Base-by-base conservation (phyloP, 2,888 invertebrate genomes). In the Siphonodentalium dalli region DNA sequence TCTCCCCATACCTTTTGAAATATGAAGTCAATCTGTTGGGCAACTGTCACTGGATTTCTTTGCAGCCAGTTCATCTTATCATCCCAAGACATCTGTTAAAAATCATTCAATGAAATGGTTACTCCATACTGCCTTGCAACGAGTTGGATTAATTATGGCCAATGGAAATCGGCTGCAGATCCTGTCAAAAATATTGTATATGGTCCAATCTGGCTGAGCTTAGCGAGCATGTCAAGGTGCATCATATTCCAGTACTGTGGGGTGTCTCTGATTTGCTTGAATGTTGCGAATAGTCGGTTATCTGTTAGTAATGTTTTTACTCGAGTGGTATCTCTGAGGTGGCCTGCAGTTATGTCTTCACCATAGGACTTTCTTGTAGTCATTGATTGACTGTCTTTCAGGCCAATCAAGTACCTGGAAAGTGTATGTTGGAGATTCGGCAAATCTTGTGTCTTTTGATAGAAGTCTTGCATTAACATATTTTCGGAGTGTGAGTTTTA, bases 151-250 rank as follows among this genome's bases (percentile, higher is more conserved):
- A 58, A 31, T 47, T 62, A 53, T 23, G 43, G 38, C 55, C 55
- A 62, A 28, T 58, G 53, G 18, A 58, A 62, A 11, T 56, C 58
- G 23, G 61, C 61, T 15, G 58, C 61, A 4, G 61, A 62, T 13
- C 47, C 49, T 37, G 56, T 42, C n/a, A 56, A 15, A 41, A 62
- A 62, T 34, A 62, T 58, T 18, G 61, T 62, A 31, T 58, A 62
- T 1, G 58, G 58, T 13, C 58, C 53, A 39, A 49, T 35, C 27
- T 61, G 57, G 42, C 61, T 28, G 2, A 61, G 15, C 29, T 58
- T 58, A n/a, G 53, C 61, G 3, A 58, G 24, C 58, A 54, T 58
- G 24, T 59, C 46, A 2, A 46, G 29, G 2, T 57, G 54, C 54
- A 61, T 61, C 23, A 54, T 15, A 33, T 59, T 41, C 28, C 38